Conservation (phyloP, 1,140 invertebrate genomes). For the Drosophila nebulosa region DNA sequence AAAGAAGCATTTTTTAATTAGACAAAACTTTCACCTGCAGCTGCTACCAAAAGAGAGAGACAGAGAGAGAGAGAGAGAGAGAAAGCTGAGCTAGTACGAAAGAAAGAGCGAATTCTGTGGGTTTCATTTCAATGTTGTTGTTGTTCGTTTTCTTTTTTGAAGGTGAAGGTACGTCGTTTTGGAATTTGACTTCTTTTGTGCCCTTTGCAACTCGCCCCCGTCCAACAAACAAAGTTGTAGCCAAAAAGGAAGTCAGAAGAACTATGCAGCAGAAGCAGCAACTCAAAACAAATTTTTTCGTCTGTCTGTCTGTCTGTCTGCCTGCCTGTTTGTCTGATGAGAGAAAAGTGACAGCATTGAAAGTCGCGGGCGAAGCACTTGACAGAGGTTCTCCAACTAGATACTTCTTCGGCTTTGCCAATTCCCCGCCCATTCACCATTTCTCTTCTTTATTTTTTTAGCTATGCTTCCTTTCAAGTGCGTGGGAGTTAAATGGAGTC, state of each 20-base stretch:
- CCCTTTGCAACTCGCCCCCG: constrained; percentile 7
- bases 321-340: constrained; percentile 11
- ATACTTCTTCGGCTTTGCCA: neutral
- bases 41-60: constrained; percentile 20
- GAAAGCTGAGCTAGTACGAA: neutral
- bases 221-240: neutral
- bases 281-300: constrained; percentile 42
- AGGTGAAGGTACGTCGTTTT: constrained; percentile 16
- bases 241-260: constrained; percentile 23
- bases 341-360: constrained; percentile 43
- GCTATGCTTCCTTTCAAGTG: constrained; percentile 24
- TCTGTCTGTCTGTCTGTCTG: constrained; percentile 15
- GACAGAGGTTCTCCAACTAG: constrained; percentile 19
- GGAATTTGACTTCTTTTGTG: constrained; percentile 48
- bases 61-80: constrained; percentile 6
- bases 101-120: constrained; percentile 8
- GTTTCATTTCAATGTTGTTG: neutral
- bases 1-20: constrained; percentile 59
- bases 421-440: neutral
- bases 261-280: constrained; percentile 39
- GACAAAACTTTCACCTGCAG: constrained; percentile 56
- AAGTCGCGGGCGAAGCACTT: constrained; percentile 37
- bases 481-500: constrained; percentile 54
- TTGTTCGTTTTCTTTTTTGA: neutral
- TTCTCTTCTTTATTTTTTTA: neutral